Base-by-base conservation (phyloP, 1,140 invertebrate genomes). In the Zaprionus tsacasi region DNA sequence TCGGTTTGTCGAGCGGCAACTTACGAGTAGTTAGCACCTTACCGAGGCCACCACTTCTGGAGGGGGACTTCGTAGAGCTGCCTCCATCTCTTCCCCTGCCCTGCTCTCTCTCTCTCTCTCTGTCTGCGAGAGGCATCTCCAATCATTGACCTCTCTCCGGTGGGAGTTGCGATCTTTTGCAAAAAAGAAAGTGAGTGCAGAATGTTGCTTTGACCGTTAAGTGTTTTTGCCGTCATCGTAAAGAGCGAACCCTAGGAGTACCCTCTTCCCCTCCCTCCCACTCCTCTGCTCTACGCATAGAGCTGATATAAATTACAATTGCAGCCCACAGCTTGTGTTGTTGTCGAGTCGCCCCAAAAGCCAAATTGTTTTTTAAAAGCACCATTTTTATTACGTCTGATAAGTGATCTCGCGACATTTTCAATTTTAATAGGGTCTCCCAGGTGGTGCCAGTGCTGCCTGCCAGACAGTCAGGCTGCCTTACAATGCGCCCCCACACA, bases 281-380 rank as follows among this genome's bases (percentile, higher is more conserved):
- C 15, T 45, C 38, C 52, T 17, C 3, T 8, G 13, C 21, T 68
- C 70, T 73, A 81, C 79, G 79, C 79, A 81, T 70, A 52, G 68
- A 70, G 57, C 55, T 73, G 57, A 73, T 79, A 82, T 82, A 87
- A 82, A 87, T 82, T 87, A 79, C 79, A 82, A 77, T 78, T 50
- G 68, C 79, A 69, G 70, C 78, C 79, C 66, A 73, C 67, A 69
- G 38, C 17, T 61, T 38, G 21, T 2, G 21, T 21, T 21, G 60
- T 73, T 78, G 67, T 70, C 55, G 63, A 58, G 35, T 48, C 59
- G 65, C 64, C 76, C 80, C 78, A 78, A 91, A 91, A 91, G 88
- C 81, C 79, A 90, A 90, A 90, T 90, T 90, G 86, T 90, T 90
- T 90, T 90, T 90, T 90, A 90, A 90, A 90, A 90, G 86, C 86